A percentile compares a stretch with the other conserved stretches of the same genome.
Conservation (phyloP, 2,797 vertebrate genomes). For the Antennarius maculatus region DNA sequence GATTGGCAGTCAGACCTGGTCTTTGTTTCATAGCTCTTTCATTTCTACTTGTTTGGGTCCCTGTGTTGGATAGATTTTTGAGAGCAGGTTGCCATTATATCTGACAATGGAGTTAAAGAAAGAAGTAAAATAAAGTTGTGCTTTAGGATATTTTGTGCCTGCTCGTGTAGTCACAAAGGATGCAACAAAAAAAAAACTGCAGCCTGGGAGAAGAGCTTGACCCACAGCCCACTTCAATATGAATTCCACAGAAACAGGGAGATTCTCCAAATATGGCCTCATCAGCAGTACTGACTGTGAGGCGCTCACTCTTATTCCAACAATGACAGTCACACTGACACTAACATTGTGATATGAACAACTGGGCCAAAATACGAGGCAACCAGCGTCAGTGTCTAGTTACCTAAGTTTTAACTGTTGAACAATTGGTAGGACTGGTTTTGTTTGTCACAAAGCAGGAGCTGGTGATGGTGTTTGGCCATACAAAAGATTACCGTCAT, state of each 20-base stretch:
- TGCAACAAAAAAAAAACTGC: slow-evolving; percentile 24
- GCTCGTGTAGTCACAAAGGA: slow-evolving; percentile 21
- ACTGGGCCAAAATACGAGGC: slow-evolving; percentile 35
- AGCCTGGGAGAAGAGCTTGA: slow-evolving; percentile 30
- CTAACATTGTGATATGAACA: slow-evolving; percentile 34
- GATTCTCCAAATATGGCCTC: slow-evolving; percentile 2
- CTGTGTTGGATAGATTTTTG: slow-evolving; percentile 41
- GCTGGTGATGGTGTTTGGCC: too few species aligned
- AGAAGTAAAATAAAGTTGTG: slow-evolving; percentile 49
- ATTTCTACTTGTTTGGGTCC: slow-evolving; percentile 22
- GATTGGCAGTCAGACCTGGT: slow-evolving; percentile 22
- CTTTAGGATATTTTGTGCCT: slow-evolving; percentile 41
- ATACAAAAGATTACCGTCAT: too few species aligned
- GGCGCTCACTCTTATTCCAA: slow-evolving; percentile 27
- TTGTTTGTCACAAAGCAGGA: too few species aligned
- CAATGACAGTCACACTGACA: slow-evolving; percentile 3
- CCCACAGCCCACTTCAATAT: slow-evolving; percentile 17
- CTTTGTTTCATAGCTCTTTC: slow-evolving; percentile 29
- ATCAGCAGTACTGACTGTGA: slow-evolving; percentile 18
- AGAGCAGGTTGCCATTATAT: slow-evolving; percentile 24
- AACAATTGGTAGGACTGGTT: too few species aligned
- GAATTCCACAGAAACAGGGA: slow-evolving; percentile 5
- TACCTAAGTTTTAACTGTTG: not conserved
- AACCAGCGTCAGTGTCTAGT: slow-evolving; percentile 40
- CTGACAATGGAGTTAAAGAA: slow-evolving; percentile 30